Conservation (phyloP, 92 coral and sea anemone species). For the Porites divaricata region DNA sequence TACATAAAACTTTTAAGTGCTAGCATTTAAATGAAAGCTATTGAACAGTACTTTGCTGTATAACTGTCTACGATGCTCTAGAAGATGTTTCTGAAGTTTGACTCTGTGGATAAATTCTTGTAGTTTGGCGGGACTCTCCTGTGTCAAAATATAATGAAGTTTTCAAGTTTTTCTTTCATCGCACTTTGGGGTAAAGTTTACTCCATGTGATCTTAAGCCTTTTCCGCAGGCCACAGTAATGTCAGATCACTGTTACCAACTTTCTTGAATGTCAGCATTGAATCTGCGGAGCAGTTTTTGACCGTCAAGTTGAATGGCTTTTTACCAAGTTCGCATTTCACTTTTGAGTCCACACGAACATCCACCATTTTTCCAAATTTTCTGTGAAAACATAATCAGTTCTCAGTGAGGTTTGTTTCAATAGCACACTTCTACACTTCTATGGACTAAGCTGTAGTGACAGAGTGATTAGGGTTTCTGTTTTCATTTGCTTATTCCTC, state of each 20-base stretch:
- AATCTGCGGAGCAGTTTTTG: slow-evolving; percentile 55
- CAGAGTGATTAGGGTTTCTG: no score
- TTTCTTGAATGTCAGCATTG: slow-evolving; percentile 75
- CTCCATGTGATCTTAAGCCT: not conserved
- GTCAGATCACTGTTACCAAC: slow-evolving; percentile 74
- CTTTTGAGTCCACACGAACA: slow-evolving; percentile 69
- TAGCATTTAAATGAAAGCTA: no score
- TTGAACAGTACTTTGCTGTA: no score
- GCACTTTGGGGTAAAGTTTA: not conserved
- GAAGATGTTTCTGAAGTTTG: no score
- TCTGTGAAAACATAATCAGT: slow-evolving; percentile 36
- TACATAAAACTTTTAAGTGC: no score
- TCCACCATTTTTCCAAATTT: slow-evolving; percentile 62
- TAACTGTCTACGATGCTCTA: no score
- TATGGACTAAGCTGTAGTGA: not conserved
- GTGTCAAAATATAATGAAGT: no score
- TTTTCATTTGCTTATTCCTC: no score
- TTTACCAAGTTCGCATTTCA: slow-evolving; percentile 82
- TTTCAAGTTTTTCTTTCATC: not conserved
- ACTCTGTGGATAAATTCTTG: no score
- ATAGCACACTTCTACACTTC: not conserved
- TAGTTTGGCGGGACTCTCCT: no score
- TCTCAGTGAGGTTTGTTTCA: no score
- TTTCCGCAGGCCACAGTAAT: slow-evolving; percentile 69
- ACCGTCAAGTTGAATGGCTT: slow-evolving; percentile 63